These are phyloP conservation scores for Ceriagrion tenellum DNA, from an alignment of 2,888 invertebrate genomes.

Conservation along the genomic window DNA sequence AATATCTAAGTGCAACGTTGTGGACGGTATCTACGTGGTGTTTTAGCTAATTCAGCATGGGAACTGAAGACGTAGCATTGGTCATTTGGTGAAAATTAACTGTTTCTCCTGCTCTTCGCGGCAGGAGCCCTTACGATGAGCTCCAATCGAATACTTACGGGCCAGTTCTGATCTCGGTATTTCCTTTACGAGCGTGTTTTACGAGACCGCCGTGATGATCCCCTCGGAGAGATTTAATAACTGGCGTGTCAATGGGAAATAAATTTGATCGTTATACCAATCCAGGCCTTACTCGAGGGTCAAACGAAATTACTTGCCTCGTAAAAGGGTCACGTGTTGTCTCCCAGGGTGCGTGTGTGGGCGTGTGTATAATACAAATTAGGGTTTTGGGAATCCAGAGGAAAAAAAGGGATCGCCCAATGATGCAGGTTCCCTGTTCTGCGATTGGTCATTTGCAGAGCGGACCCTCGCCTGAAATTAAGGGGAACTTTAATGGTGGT, in stretches of 20 bases:
- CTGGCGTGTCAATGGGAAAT: background rate
- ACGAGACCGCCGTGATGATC: background rate
- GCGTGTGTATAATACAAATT: no score
- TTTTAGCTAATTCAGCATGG: no score
- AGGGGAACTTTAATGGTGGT: background rate
- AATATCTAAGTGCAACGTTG: no score
- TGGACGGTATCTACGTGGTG: no score
- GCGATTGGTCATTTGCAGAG: background rate
- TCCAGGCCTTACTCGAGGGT: background rate
- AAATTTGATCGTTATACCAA: background rate
- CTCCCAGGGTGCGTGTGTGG: background rate
- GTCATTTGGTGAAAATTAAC: no score
- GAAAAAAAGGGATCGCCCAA: background rate
- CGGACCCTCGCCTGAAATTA: background rate
- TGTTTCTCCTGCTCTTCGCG: no score
- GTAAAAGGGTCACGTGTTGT: background rate
- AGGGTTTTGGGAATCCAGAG: no score
- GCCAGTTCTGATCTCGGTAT: background rate
- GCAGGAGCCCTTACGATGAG: no score
- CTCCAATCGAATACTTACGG: background rate
- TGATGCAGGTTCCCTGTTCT: background rate
- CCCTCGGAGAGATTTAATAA: background rate
- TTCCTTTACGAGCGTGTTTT: background rate
- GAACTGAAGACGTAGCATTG: no score
- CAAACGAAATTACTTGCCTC: background rate